A percentile compares a stretch with the other conserved stretches of the same genome.
Conservation (phyloP, 2,113 vertebrate species). For the Strigops habroptila region DNA sequence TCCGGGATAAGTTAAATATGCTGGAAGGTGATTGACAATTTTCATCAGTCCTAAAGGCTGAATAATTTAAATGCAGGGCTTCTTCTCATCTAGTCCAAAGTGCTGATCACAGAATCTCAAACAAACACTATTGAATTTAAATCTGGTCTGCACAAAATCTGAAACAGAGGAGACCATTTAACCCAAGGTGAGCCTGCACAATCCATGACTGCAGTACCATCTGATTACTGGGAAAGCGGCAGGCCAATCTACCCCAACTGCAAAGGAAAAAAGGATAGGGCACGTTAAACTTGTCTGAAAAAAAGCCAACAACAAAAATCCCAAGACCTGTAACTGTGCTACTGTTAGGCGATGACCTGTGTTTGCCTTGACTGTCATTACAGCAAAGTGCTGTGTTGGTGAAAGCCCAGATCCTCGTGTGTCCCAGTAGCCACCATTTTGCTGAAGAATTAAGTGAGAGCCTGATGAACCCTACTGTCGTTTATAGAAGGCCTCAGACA, state of each 20-base stretch:
- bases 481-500: not conserved
- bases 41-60: slow-evolving; percentile 43
- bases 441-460: not conserved
- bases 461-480: not conserved
- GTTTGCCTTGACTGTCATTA: not conserved
- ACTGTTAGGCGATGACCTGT: not conserved
- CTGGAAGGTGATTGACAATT: slow-evolving; percentile 34
- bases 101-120: slow-evolving; percentile 49
- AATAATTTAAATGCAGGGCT: slow-evolving; percentile 36
- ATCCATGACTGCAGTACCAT: not conserved
- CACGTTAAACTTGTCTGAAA: not conserved
- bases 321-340: not conserved
- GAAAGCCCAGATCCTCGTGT: not conserved
- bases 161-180: not conserved
- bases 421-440: fast-evolving
- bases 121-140: slow-evolving; percentile 36
- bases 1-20: slow-evolving; percentile 28
- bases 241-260: not conserved
- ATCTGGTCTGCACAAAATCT: not conserved
- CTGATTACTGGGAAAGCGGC: not conserved
- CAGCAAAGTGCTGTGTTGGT: not conserved
- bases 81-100: slow-evolving; percentile 22
- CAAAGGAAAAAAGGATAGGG: not conserved
- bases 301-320: not conserved
- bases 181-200: not conserved